A percentile compares a stretch with the other conserved stretches of the same genome.
phyloP scores from a whole-genome alignment of 2,888 invertebrate genomes.

The Cephus pygmeus region DNA sequence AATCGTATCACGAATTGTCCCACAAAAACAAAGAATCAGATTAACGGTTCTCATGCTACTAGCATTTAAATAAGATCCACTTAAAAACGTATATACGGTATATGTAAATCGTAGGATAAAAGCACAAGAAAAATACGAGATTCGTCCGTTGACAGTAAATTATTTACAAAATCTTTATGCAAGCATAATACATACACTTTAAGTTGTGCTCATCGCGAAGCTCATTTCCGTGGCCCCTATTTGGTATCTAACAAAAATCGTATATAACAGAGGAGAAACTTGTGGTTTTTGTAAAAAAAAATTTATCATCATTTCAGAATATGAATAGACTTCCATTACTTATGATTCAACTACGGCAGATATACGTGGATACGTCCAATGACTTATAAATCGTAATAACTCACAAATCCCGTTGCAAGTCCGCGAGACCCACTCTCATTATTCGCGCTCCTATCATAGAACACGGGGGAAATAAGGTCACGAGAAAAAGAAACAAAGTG shows the following conservation, averaged over 20 bases:
- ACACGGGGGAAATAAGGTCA: constrained; percentile 2
- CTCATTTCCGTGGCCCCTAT: not conserved
- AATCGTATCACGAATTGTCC: not conserved
- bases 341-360: too few species aligned
- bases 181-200: not conserved
- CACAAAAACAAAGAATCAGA: not conserved
- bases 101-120: not conserved
- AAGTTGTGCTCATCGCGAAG: not conserved
- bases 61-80: not conserved
- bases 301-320: too few species aligned
- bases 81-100: not conserved
- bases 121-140: not conserved
- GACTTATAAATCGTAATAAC: constrained; percentile 5
- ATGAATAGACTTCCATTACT: too few species aligned
- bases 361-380: not conserved
- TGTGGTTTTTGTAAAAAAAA: too few species aligned
- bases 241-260: not conserved
- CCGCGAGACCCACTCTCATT: not conserved
- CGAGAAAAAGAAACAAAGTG: constrained; percentile 6
- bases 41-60: not conserved
- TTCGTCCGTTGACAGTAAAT: not conserved
- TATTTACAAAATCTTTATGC: not conserved
- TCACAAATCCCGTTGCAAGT: constrained; percentile 1
- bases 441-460: not conserved
- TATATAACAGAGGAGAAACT: not conserved